Base-by-base conservation (phyloP, 2,797 vertebrate species). In the Choloepus didactylus region DNA sequence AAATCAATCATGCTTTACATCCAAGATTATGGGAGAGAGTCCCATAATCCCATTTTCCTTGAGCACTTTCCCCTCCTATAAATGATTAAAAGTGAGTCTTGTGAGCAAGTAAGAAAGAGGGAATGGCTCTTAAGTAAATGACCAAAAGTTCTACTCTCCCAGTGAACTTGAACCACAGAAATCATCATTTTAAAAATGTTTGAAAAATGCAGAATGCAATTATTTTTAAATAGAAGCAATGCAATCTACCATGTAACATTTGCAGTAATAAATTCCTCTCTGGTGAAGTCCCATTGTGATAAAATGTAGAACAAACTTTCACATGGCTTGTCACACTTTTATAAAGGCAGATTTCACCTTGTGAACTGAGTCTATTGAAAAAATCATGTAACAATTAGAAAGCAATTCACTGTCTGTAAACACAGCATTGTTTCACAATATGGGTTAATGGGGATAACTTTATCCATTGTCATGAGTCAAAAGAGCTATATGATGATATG, bases 281-380 rank as follows among this genome's bases (percentile, higher is more conserved):
- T 12, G 25, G 27, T 49, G 31, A 82, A 92, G 21, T 16, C 18
- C 19, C 41, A 46, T 44, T 83, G 72, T 38, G 31, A 62, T 88
- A 95, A 95, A 94, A 73, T 69, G 27, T 21, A 49, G 10, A 54
- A 46, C 29, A 77, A 88, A 51, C 18, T 62, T 82, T 76, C 21
- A 88, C 16, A 62, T 81, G 54, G 29, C 54, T 83, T 69, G 8
- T 76, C 62, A 64, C 31, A 16, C 6, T 41, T 87, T 51, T 25
- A 11, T 77, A 92, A 77, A 83, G 31, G 44, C 70, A 89, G 29
- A 73, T 29, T 35, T 16, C 70, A 62, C 6, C 3, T 16, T 83
- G 66, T 25, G 9, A 83, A 46, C 29, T 56, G 25, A 95, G 72
- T 31, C 46, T 72, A 46, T 25, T 79, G 9, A 69, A 76, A 76